Evolutionary conservation across 2,888 invertebrate species (phyloP).

Genomic region (Torymus aiolomorphi): DNA sequence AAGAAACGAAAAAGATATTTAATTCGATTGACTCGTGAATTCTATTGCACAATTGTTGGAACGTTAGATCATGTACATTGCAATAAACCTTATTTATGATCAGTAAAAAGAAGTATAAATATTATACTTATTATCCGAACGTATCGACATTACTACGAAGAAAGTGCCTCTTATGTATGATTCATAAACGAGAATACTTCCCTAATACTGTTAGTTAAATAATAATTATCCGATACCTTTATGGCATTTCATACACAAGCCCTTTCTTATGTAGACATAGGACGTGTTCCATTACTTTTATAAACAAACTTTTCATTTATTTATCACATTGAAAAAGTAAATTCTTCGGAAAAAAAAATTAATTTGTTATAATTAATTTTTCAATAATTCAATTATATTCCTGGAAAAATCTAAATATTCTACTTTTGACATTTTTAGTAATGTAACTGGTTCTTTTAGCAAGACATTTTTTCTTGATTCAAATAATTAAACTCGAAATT

Average conservation of each 20-base stretch:
- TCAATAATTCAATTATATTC: too few relatives aligned
- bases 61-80: conserved; percentile 33
- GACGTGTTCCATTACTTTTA: conserved; percentile 8
- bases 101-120: conserved; percentile 55
- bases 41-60: conserved; percentile 55
- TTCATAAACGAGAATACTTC: conserved; percentile 56
- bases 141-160: conserved; percentile 17
- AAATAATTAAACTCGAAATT: too few relatives aligned
- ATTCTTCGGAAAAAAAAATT: too few relatives aligned
- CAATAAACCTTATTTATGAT: conserved; percentile 1
- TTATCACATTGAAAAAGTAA: neutral
- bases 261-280: neutral
- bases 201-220: conserved; percentile 57
- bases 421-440: too few relatives aligned
- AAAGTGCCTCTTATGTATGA: conserved; percentile 37
- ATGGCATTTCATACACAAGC: conserved; percentile 7
- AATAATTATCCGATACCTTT: conserved; percentile 36
- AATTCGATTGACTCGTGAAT: conserved; percentile 29
- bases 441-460: too few relatives aligned
- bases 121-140: conserved; percentile 54
- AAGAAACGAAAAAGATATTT: conserved; percentile 14
- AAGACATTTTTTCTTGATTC: too few relatives aligned
- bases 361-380: too few relatives aligned
- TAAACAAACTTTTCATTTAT: conserved; percentile 10
- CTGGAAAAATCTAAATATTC: too few relatives aligned